Base-by-base conservation (phyloP, 1,140 invertebrate species). In the Goniozus legneri region DNA sequence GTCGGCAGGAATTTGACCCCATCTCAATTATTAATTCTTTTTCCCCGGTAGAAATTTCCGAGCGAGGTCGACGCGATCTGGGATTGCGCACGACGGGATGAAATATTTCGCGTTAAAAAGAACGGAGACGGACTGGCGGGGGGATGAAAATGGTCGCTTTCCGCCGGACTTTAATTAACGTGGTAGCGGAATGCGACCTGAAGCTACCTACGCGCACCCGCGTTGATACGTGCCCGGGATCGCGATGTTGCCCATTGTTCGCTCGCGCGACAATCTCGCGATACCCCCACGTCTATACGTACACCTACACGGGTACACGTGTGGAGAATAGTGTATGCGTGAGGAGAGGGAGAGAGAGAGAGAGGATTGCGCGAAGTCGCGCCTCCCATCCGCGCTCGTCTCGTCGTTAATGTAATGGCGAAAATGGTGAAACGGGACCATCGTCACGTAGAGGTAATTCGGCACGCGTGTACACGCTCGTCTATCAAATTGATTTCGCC, bases 361-460 rank as follows among this genome's bases (percentile, higher is more conserved):
- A n/a, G n/a, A n/a, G n/a, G n/a, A n/a, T n/a, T n/a, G n/a, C n/a
- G n/a, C n/a, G n/a, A n/a, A n/a, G n/a, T n/a, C n/a, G n/a, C n/a
- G n/a, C n/a, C n/a, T n/a, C n/a, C n/a, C n/a, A n/a, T n/a, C n/a
- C n/a, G n/a, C n/a, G n/a, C n/a, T n/a, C 60, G 58, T 64, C 60
- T 64, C 65, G 60, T 64, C 65, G 64, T 68, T 75, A 73, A 73
- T 76, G 52, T 59, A 73, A 76, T 69, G 65, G 63, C 50, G 65
- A 73, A 73, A 75, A 73, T 71, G 70, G 67, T 62, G 68, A 76
- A 76, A 72, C 69, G 66, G 61, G 52, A n/a, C 64, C 65, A 68
- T 73, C 67, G 73, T 76, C 73, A 76, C 73, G 73, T 76, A 75
- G 69, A 75, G 73, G 72, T 75, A 76, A 76, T 76, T 76, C 65